Conservation (phyloP, 2,888 invertebrate genomes). For the Nomada ferruginata region DNA sequence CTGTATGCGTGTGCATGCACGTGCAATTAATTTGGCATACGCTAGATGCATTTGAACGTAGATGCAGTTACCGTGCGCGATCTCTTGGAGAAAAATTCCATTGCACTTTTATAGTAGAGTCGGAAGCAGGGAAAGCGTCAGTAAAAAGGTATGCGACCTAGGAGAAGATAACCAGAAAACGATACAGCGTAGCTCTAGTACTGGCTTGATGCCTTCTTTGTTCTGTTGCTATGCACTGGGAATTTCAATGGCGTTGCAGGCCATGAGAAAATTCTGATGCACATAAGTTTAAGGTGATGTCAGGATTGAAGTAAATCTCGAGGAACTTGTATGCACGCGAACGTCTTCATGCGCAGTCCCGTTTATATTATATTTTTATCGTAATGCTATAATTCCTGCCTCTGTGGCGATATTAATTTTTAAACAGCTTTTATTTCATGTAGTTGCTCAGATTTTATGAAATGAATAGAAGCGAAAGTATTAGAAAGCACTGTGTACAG, state of each 20-base stretch:
- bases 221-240: conserved; percentile 15
- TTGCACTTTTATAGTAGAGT: not conserved
- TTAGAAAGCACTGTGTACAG: too few species aligned
- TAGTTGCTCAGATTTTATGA: too few species aligned
- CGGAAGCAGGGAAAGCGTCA: conserved; percentile 7
- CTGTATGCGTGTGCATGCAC: too few species aligned
- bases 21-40: not conserved
- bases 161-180: conserved; percentile 16
- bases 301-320: not conserved
- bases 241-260: conserved; percentile 25
- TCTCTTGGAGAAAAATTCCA: not conserved
- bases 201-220: conserved; percentile 17
- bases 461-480: too few species aligned
- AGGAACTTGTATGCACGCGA: not conserved
- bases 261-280: conserved; percentile 9
- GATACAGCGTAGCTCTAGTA: not conserved
- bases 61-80: not conserved
- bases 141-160: conserved; percentile 14
- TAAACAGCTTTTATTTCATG: too few species aligned
- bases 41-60: conserved; percentile 7
- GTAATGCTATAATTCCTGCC: not conserved
- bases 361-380: not conserved
- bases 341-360: not conserved
- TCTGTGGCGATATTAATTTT: too few species aligned
- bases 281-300: not conserved